Evolutionary conservation across 2,113 vertebrate genomes (phyloP).

Genomic region (Phalacrocorax aristotelis): DNA sequence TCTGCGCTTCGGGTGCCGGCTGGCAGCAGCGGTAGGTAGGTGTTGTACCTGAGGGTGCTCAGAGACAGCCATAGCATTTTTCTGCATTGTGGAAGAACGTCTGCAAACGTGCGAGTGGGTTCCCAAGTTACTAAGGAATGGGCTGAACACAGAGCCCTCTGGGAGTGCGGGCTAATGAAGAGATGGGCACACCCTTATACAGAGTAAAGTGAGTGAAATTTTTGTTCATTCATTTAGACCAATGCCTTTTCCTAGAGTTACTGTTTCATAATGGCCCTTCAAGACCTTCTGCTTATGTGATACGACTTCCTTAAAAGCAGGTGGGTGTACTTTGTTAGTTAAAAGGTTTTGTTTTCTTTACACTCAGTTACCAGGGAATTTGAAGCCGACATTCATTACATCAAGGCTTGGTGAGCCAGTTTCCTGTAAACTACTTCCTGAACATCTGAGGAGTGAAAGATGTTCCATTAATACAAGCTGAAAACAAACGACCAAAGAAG

Average conservation of each 20-base stretch:
- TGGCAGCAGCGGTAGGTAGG: rapidly evolving
- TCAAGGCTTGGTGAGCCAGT: background rate
- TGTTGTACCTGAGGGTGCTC: rapidly evolving
- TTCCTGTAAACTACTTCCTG: background rate
- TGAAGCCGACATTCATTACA: background rate
- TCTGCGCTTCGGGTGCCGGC: too few species aligned
- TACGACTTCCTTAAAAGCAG: background rate
- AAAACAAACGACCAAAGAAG: background rate
- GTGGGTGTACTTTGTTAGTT: background rate
- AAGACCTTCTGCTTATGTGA: background rate
- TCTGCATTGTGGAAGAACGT: background rate
- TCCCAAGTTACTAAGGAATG: background rate
- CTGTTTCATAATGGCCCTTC: background rate
- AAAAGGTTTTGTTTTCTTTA: background rate
- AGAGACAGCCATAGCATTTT: background rate
- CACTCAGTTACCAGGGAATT: background rate
- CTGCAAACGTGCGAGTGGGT: rapidly evolving
- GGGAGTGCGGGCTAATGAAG: background rate
- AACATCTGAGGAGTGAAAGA: background rate
- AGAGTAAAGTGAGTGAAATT: background rate
- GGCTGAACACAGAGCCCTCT: background rate
- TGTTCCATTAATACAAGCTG: background rate
- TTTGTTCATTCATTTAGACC: background rate
- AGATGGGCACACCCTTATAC: background rate
- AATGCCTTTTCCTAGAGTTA: background rate